Base-by-base conservation (phyloP, 2,113 vertebrate species). In the Nicator chloris region DNA sequence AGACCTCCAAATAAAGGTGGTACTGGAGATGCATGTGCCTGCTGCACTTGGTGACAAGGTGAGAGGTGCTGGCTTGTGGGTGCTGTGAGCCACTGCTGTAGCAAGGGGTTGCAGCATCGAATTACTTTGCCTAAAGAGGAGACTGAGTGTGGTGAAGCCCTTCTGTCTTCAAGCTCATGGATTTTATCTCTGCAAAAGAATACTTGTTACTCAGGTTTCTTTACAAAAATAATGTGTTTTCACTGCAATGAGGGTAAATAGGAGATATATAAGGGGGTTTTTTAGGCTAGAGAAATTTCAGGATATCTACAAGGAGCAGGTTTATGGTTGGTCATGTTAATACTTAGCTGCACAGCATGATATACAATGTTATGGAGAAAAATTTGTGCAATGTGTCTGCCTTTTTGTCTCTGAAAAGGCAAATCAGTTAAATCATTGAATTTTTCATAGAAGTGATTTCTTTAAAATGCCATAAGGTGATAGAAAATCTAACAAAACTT, bases 401-500 rank as follows among this genome's bases (percentile, higher is more conserved):
- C 33, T 84, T 83, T 83, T 84, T 90, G 35, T 57, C 28, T 87
- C 61, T 81, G 70, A 80, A 56, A 92, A 60, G 37, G 27, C 27
- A 70, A 72, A 94, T 50, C 9, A 42, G 24, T 82, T 88, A 88
- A 94, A 50, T 30, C 18, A 86, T 15, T 82, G 31, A 76, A 28
- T 79, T 94, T 65, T 84, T 69, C 54, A 77, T 42, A n/a, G 15
- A 10, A 45, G 51, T 35, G 2, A 35, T 42, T 91, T 84, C 33
- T 82, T 90, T 73, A 40, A 80, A 50, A 88, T 82, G 49, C 56
- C 79, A 50, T 82, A 44, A 94, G 40, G 23, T 89, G 33, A 27
- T 50, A 93, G 33, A 72, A 95, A 94, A 92, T 37, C 30, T 60
- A 76, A 78, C 9, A 60, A 96, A 77, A 71, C 91, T 90, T 87